A percentile compares a stretch with the other conserved stretches of the same genome.
Conservation (phyloP, 1,140 invertebrate genomes). For the Cotesia glomerata region DNA sequence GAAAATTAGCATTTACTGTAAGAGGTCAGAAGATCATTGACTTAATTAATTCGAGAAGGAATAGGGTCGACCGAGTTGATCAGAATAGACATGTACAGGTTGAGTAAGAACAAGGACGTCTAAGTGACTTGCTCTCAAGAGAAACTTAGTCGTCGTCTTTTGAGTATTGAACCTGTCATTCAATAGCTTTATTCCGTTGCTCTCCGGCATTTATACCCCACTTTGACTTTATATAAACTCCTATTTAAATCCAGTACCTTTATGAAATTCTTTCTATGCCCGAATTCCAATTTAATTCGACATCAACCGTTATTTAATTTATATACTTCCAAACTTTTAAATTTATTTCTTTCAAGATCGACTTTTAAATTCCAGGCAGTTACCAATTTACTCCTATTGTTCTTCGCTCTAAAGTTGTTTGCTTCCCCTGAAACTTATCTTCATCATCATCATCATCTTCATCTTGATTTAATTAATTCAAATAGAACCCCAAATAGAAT, state of each 20-base stretch:
- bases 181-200: neutral
- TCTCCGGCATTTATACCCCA: neutral
- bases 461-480: too few relatives aligned
- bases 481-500: too few relatives aligned
- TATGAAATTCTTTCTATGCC: neutral
- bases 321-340: too few relatives aligned
- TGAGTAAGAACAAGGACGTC: neutral
- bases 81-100: constrained; percentile 18
- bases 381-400: too few relatives aligned
- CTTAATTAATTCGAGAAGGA: constrained; percentile 27
- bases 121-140: neutral
- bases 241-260: too few relatives aligned
- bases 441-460: too few relatives aligned
- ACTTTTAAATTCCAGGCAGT: too few relatives aligned
- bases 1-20: constrained; percentile 7
- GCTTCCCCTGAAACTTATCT: too few relatives aligned
- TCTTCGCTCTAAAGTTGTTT: too few relatives aligned
- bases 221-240: neutral
- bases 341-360: too few relatives aligned
- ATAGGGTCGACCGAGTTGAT: constrained; percentile 22
- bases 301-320: too few relatives aligned
- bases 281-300: too few relatives aligned
- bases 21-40: constrained; percentile 9
- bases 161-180: constrained; percentile 17
- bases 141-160: constrained; percentile 5